Conservation (phyloP, 2,113 vertebrate genomes). For the Gallinago media region DNA sequence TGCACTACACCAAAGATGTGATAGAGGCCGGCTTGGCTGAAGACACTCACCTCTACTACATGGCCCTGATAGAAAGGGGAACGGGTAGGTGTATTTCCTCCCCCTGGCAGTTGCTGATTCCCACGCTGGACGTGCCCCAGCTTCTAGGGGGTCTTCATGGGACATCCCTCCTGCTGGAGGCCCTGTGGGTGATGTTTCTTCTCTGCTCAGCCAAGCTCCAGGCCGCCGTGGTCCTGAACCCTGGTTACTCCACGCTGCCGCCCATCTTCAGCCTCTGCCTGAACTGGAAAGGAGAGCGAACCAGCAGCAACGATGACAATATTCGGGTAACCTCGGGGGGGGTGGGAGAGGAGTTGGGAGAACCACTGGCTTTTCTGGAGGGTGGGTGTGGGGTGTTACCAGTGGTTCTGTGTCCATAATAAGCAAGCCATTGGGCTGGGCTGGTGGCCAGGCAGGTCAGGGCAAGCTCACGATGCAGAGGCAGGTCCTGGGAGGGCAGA, state of each 20-base stretch:
- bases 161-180: neutral
- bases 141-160: neutral
- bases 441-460: neutral
- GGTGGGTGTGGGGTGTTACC: neutral
- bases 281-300: constrained; percentile 97
- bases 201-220: constrained; percentile 87
- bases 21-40: constrained; percentile 86
- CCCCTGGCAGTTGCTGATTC: neutral
- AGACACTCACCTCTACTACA: constrained; percentile 92
- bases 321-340: constrained; percentile 79
- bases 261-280: constrained; percentile 93
- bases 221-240: constrained; percentile 88
- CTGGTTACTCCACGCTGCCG: constrained; percentile 88
- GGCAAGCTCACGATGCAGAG: rapidly evolving
- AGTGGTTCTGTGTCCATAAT: rapidly evolving
- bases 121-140: rapidly evolving
- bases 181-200: neutral
- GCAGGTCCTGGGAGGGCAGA: neutral
- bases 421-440: rapidly evolving
- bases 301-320: constrained; percentile 89
- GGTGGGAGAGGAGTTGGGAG: neutral
- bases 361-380: neutral
- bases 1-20: constrained; percentile 88
- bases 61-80: constrained; percentile 90
- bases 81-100: constrained; percentile 77